Evolutionary conservation across 2,797 vertebrate genomes (phyloP).

Genomic region (Sebastes cheni): DNA sequence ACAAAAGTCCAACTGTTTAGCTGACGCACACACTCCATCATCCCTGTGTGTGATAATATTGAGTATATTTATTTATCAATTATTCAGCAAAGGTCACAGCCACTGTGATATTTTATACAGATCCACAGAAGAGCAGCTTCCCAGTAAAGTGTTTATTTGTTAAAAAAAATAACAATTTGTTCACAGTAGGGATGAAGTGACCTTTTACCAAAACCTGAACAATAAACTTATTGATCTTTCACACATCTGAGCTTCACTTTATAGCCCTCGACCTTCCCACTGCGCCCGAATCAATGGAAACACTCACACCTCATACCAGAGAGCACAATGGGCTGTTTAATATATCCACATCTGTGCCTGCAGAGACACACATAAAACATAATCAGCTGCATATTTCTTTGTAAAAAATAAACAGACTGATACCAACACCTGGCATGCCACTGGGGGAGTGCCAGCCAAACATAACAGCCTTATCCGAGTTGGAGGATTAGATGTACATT

Average conservation of each 20-base stretch:
- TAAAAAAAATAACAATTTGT: constrained; percentile 32
- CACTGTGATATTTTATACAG: constrained; percentile 30
- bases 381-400: constrained; percentile 26
- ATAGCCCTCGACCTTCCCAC: constrained; percentile 17
- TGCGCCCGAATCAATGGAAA: constrained; percentile 22
- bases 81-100: constrained; percentile 55
- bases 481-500: constrained; percentile 42
- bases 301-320: not conserved
- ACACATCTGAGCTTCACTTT: constrained; percentile 46
- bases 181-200: constrained; percentile 35
- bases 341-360: not conserved
- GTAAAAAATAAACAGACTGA: constrained; percentile 16
- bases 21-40: not conserved
- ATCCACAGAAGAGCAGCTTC: constrained; percentile 34
- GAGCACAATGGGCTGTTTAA: constrained; percentile 5
- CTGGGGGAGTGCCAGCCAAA: constrained; percentile 46
- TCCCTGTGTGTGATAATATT: not conserved
- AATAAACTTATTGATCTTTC: constrained; percentile 50
- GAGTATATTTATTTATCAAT: constrained; percentile 36
- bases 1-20: not conserved
- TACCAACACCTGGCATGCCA: constrained; percentile 35
- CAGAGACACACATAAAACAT: constrained; percentile 1
- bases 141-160: constrained; percentile 31
- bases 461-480: constrained; percentile 46
- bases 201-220: constrained; percentile 55